Evolutionary conservation across 2,797 vertebrate genomes (phyloP).

Genomic region (Schizothorax lantsangensis): DNA sequence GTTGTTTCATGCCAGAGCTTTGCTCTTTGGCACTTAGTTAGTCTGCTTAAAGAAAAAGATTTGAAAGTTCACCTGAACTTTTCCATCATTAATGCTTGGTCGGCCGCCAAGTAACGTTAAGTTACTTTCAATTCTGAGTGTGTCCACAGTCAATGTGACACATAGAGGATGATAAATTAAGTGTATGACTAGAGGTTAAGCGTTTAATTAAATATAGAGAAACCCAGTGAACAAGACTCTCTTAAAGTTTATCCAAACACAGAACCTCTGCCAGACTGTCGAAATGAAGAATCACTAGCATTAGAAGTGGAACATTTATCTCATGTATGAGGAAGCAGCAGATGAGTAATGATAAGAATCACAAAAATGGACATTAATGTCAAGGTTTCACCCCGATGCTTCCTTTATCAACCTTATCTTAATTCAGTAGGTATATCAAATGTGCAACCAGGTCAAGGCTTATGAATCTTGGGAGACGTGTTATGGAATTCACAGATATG

Average conservation of each 20-base stretch:
- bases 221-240: conserved; percentile 31
- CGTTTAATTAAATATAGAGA: conserved; percentile 36
- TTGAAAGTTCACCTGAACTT: not conserved
- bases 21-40: not conserved
- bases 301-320: conserved; percentile 34
- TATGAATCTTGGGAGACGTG: not conserved
- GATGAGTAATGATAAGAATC: not conserved
- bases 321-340: conserved; percentile 26
- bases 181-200: conserved; percentile 8
- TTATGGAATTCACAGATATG: not conserved
- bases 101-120: not conserved
- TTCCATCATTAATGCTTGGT: conserved; percentile 27
- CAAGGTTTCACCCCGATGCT: not conserved
- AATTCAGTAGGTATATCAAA: not conserved
- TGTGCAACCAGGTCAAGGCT: not conserved
- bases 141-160: not conserved
- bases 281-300: conserved; percentile 19
- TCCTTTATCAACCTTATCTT: conserved; percentile 4
- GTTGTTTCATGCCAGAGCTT: not conserved
- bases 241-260: conserved; percentile 53
- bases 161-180: conserved; percentile 27
- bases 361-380: not conserved
- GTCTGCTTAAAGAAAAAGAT: not conserved
- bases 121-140: not conserved
- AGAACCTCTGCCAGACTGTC: conserved; percentile 27